A percentile compares a stretch with the other conserved stretches of the same genome.
phyloP scores from a whole-genome alignment of 2,113 vertebrate species.

The Cynoglossus semilaevis region DNA sequence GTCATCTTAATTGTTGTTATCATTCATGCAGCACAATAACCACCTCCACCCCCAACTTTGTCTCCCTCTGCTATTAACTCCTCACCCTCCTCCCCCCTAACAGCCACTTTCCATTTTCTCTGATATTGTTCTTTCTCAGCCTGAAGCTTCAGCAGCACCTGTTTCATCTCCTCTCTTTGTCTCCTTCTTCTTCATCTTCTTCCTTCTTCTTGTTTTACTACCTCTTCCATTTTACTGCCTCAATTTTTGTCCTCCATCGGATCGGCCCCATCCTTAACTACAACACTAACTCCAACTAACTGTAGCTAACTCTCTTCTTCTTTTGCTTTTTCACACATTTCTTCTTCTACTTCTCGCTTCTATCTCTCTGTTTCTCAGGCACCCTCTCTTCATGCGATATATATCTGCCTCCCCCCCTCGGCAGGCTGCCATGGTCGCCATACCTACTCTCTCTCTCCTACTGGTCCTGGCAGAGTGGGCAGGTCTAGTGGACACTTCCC shows the following conservation, averaged over 20 bases:
- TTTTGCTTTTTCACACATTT: slow-evolving; percentile 25
- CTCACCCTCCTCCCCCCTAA: slow-evolving; percentile 41
- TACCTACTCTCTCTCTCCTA: slow-evolving; percentile 83
- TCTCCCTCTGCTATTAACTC: slow-evolving; percentile 64
- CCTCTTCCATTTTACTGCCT: slow-evolving; percentile 1
- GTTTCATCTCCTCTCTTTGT: slow-evolving; percentile 62
- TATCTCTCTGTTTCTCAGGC: slow-evolving; percentile 66
- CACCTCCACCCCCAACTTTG: slow-evolving; percentile 59
- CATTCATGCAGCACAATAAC: slow-evolving; percentile 73
- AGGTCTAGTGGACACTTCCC: slow-evolving; percentile 73
- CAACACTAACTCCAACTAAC: slow-evolving; percentile 39
- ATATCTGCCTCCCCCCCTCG: slow-evolving; percentile 72
- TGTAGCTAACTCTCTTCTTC: slow-evolving; percentile 49
- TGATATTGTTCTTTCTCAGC: slow-evolving; percentile 62
- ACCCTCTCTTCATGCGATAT: slow-evolving; percentile 72
- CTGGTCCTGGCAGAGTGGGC: slow-evolving; percentile 86
- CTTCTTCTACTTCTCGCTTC: not conserved
- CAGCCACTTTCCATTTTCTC: slow-evolving; percentile 54
- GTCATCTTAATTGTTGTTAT: slow-evolving; percentile 74
- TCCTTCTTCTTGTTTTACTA: slow-evolving; percentile 21
- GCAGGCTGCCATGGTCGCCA: slow-evolving; percentile 80
- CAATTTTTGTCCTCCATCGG: slow-evolving; percentile 40
- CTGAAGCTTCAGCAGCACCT: slow-evolving; percentile 61
- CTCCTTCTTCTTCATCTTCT: slow-evolving; percentile 35
- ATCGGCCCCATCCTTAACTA: slow-evolving; percentile 52